A percentile compares a stretch with the other conserved stretches of the same genome.
These are phyloP conservation scores for Trypoxylon attenuatum DNA, from an alignment of 2,888 invertebrate genomes.

Conservation along the genomic window DNA sequence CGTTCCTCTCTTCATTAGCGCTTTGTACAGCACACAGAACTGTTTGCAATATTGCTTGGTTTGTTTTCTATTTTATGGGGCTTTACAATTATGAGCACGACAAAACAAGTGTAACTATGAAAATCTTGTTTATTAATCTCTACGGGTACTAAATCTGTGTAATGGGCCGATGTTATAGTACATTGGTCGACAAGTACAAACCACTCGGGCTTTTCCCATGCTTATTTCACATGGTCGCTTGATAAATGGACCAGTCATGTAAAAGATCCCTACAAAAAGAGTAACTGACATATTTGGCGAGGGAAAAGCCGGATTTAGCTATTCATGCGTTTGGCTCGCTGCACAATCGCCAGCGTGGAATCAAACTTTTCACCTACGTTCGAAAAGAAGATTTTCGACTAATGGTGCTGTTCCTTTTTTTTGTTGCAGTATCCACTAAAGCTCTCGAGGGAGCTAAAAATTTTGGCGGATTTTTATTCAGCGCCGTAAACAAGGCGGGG, in stretches of 20 bases:
- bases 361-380: conserved; percentile 9
- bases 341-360: not conserved
- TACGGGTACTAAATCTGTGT: not conserved
- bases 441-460: conserved; percentile 93
- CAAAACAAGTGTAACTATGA: no score
- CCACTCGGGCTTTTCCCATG: not conserved
- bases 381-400: not conserved
- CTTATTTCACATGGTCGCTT: conserved; percentile 26
- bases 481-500: conserved; percentile 96
- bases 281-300: conserved; percentile 33
- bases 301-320: conserved; percentile 8
- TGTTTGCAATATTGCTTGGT: not conserved
- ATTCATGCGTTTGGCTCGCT: conserved; percentile 1
- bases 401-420: conserved; percentile 23
- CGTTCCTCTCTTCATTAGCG: conserved; percentile 3
- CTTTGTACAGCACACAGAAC: not conserved
- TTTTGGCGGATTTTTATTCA: conserved; percentile 93
- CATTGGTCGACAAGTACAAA: not conserved
- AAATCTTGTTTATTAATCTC: not conserved
- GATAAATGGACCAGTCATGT: conserved; percentile 32
- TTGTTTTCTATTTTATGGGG: no score
- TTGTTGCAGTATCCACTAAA: conserved; percentile 86
- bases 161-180: not conserved
- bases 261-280: conserved; percentile 28
- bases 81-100: no score